Conservation (phyloP, 2,888 invertebrate species). For the Eupithecia inturbata region DNA sequence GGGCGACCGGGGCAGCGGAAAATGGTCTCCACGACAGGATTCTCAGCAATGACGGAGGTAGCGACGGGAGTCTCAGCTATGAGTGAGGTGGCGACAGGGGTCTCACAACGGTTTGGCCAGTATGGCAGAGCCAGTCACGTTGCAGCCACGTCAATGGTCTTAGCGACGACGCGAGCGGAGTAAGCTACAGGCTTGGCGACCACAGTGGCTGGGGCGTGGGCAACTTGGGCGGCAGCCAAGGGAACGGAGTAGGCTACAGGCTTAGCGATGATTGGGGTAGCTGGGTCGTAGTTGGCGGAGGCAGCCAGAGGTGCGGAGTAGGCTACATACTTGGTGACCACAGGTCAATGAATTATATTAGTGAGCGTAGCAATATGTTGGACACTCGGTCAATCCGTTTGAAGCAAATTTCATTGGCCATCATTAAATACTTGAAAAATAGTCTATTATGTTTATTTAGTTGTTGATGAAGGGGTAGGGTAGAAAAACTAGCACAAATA, state of each 20-base stretch:
- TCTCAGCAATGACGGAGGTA: background rate
- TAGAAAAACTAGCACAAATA: conserved; percentile 7
- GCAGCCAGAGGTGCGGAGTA: conserved; percentile 1
- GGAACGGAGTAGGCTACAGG: background rate
- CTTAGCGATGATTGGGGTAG: background rate
- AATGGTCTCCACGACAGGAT: background rate
- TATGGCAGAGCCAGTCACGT: background rate
- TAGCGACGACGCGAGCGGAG: conserved; percentile 1
- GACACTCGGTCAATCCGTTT: no score
- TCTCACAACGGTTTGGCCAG: conserved; percentile 8
- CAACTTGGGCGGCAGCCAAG: background rate
- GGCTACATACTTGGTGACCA: conserved; percentile 6
- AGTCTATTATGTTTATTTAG: background rate
- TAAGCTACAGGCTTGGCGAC: background rate
- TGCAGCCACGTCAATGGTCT: background rate
- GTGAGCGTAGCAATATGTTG: no score
- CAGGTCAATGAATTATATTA: no score
- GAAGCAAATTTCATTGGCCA: no score
- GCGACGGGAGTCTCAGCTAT: conserved; percentile 8
- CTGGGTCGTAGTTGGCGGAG: background rate
- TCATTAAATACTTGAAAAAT: background rate
- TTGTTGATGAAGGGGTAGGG: background rate
- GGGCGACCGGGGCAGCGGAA: conserved; percentile 14
- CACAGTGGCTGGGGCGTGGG: background rate
- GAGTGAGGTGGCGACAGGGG: conserved; percentile 7